Base-by-base conservation (phyloP, 2,113 vertebrate genomes). In the Pelvicachromis taeniatus region DNA sequence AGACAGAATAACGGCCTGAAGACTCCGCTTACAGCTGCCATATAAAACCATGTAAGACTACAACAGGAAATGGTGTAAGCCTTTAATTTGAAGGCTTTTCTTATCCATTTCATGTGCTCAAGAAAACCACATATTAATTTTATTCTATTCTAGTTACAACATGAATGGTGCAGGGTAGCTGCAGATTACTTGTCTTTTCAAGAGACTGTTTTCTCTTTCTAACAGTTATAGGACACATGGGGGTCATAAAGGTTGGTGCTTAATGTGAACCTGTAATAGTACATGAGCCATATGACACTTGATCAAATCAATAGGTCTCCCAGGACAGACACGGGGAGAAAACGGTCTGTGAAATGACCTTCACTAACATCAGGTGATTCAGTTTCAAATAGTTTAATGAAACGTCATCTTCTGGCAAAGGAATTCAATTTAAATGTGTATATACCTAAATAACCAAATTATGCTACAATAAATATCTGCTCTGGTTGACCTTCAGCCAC, bases 181-280 rank as follows among this genome's bases (percentile, higher is more conserved):
- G 5, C 45, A 81, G 12, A 65, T 78, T 56, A 87, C 75, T 84
- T 83, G 35, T 26, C 29, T 54, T 31, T 63, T 80, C 53, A 85
- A 77, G 82, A 84, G 86, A 35, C 75, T 65, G 82, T 63, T 70
- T 50, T 87, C 56, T 82, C 61, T 29, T 70, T 89, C 84, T 53
- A 85, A 83, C 58, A 82, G 59, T 81, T 79, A 78, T 6, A 68
- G 38, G 50, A 84, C 63, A 81, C 78, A 63, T 54, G 29, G 56
- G 53, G 86, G 83, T 89, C 86, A 81, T 16, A 21, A 65, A n/a
- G 53, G 56, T 78, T 63, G 33, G 53, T 40, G 63, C 53, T 81
- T 89, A 85, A 90, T 87, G 31, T 88, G 38, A 19, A 90, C 9
- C 70, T 82, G 78, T 90, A 61, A 85, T 48, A 53, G 26, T 48